Evolutionary conservation across 64 coral and sea anemone species (phyloP), one percentile per base, ranked within the genome.

Genomic region (Montipora cactus): DNA sequence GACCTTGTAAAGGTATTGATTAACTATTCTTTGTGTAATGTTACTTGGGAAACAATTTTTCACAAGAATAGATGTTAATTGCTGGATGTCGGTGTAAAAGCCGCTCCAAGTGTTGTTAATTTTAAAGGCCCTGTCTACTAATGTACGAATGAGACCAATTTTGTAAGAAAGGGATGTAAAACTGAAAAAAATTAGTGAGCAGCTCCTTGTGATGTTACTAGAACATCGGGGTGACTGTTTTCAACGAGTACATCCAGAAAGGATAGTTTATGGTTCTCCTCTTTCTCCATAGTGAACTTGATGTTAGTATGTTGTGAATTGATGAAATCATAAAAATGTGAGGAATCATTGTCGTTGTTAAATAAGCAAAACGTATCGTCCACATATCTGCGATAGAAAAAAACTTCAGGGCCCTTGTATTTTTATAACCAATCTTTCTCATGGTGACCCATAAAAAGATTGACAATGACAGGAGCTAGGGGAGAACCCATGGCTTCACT

Each of bases 401-500:
- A 48, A 70, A 90, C 64, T 8, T 81, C 47, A 28, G 45, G 18
- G 37, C 15, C 44, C 18, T 78, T 57, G 58, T 14, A 79, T 48
- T 82, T 81, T 67, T 93, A 10, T 9, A 92, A 25, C 90, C 90
- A 85, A 5, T 19, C 12, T 47, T 79, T 79, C 44, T 37, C 37
- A 37, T 37, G 37, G 37, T 37, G 37, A 37, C 37, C 37, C 37
- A 37, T 37, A 37, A 37, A 93, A 67, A 93, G 58, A 21, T 93
- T 93, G 0, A 74, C 81, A 9, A 85, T 10, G 0, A 92, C 90
- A 0, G 80, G 80, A 18, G 90, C 90, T 0, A 84, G 50, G 21
- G 81, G 81, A 52, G 91, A 87, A 47, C 91, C 91, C 78, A 74
- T 91, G 8, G 68, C 15, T 12, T 76, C 90, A 52, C 81, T 79